Base-by-base conservation (phyloP, 2,113 vertebrate species). In the Cacatua alba region DNA sequence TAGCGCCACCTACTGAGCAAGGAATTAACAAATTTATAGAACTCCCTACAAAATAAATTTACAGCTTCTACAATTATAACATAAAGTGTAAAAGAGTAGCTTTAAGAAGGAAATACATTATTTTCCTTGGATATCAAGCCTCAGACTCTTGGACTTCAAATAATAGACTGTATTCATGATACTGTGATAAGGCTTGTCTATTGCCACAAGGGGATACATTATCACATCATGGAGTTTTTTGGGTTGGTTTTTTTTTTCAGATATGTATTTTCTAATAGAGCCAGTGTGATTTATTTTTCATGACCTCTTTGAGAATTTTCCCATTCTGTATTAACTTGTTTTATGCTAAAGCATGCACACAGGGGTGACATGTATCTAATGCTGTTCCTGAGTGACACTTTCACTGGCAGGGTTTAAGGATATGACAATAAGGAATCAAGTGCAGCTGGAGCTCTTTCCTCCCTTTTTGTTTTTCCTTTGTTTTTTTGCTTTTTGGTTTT, bases 1-100 rank as follows among this genome's bases (percentile, higher is more conserved):
- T 69, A 84, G 59, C 96, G 97, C 97, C 98, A 97, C 75, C 98
- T 98, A 93, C 97, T 84, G 98, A 91, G 7, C 1, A 51, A 10
- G 55, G 43, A 78, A 44, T 44, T 44, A 72, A 13, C 24, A 46
- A 62, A 29, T 44, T 25, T 43, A 11, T 21, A 11, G 26, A 75
- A 35, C 7, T 28, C 6, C 21, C 17, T 21, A 8, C 12, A 10
- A n/a, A 46, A 26, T 5, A 2, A 52, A 44, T 46, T 39, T 33
- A n/a, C 26, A 17, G 8, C 53, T 92, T 78, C 82, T 71, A 12
- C 60, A 43, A 14, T 25, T 72, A 3, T 6, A 8, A 24, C 12
- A 21, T 23, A 15, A 78, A 41, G 9, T 16, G 12, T 69, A 29
- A 48, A 77, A 62, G 29, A 37, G 39, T n/a, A 57, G 6, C 44